Conservation (phyloP, 37 sponge, comb jelly and placozoan species). For the Haliclona indistincta region DNA sequence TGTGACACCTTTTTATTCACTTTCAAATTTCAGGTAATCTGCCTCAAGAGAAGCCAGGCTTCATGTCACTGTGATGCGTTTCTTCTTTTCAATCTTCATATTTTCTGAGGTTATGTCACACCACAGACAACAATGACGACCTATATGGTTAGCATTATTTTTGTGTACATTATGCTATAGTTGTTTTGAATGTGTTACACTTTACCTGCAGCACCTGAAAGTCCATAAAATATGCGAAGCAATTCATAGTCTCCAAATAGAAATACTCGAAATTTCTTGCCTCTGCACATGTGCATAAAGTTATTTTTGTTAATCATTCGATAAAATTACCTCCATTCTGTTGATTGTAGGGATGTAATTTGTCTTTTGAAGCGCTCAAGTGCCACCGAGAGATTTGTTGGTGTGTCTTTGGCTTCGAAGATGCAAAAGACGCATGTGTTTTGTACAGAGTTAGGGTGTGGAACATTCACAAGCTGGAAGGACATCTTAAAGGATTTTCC, state of each 20-base stretch:
- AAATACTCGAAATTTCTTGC: constrained; percentile 14
- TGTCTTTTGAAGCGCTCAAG: constrained; percentile 15
- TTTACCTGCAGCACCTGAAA: constrained; percentile 45
- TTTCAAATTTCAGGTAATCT: not conserved
- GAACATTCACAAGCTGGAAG: constrained; percentile 34
- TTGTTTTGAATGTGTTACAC: not conserved
- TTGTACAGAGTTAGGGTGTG: constrained; percentile 17
- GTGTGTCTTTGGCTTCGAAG: constrained; percentile 22
- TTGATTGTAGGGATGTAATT: not conserved
- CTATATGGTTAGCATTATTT: constrained; percentile 1
- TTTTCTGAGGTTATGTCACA: constrained; percentile 2
- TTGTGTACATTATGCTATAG: too few relatives aligned
- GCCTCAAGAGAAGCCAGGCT: not conserved
- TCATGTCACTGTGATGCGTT: not conserved
- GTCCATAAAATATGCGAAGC: constrained; percentile 20
- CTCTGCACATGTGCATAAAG: constrained; percentile 2
- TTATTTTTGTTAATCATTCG: too few relatives aligned
- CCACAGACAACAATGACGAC: constrained; percentile 40
- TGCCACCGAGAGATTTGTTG: constrained; percentile 30
- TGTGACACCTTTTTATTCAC: not conserved
- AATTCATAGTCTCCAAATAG: constrained; percentile 48
- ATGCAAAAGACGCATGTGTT: constrained; percentile 28
- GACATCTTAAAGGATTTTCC: constrained; percentile 32
- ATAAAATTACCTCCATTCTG: constrained; percentile 45
- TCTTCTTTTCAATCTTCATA: not conserved